Base-by-base conservation (phyloP, 53 echinoderm and acorn worm genomes). In the Paracentrotus lividus region DNA sequence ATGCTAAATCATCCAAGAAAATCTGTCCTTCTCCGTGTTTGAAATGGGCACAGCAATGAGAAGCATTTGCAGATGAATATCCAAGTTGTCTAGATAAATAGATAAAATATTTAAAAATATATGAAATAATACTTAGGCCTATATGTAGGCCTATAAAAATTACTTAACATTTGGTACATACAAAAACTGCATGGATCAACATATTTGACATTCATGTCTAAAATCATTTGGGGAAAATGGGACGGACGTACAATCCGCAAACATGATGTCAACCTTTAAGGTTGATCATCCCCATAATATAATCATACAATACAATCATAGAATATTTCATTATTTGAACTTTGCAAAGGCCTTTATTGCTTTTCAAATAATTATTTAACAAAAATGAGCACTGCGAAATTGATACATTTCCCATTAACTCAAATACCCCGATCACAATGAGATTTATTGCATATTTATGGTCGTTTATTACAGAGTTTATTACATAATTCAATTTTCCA, bases 61-160 rank as follows among this genome's bases (percentile, higher is more conserved):
- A 95, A 0, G 94, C 53, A 47, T 97, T 97, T 26, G 97, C 96
- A 27, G 97, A 95, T 24, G 96, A 93, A 89, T 94, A 97, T n/a
- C 96, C 96, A 32, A 97, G 95, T 91, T 97, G 97, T 53, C 96
- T 94, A 69, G 59, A 36, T 23, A 36, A 5, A 86, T 21, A 55
- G 86, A 33, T 14, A 32, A 16, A 86, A 47, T 26, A 33, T n/a
- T 0, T n/a, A 8, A 61, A n/a, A n/a, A n/a, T n/a, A n/a, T n/a
- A n/a, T n/a, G n/a, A n/a, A n/a, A n/a, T n/a, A n/a, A n/a, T n/a
- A n/a, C n/a, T n/a, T n/a, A n/a, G n/a, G n/a, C n/a, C n/a, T n/a
- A n/a, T 61, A 26, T 61, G 54, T 54, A 15, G 54, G n/a, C n/a
- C 54, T 1, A 54, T 42, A 77, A 42, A 77, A 33, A 77, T 36